phyloP scores from a whole-genome alignment of 2,888 invertebrate species.

The Chelonus formosanus region DNA sequence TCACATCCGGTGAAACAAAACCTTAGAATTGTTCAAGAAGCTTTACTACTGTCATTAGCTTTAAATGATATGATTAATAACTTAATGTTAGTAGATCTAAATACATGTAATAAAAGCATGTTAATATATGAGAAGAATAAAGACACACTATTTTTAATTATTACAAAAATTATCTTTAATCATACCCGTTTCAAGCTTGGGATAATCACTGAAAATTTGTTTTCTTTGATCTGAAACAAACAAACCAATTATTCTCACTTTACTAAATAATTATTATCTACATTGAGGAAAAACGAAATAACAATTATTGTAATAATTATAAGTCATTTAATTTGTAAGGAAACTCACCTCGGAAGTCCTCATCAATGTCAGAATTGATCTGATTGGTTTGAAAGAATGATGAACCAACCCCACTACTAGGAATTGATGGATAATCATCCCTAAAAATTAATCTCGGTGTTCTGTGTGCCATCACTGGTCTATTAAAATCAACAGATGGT shows the following conservation, averaged over 20 bases:
- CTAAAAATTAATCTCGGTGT: constrained; percentile 61
- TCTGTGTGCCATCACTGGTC: constrained; percentile 61
- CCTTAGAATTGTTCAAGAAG: neutral
- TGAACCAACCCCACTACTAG: constrained; percentile 48
- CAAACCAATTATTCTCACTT: neutral
- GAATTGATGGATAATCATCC: constrained; percentile 57
- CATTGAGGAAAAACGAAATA: constrained; percentile 31
- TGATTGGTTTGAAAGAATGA: constrained; percentile 61
- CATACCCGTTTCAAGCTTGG: constrained; percentile 62
- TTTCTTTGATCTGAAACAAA: constrained; percentile 60
- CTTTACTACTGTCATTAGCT: constrained; percentile 16
- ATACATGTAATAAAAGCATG: no score
- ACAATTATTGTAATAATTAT: neutral
- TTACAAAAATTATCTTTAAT: constrained; percentile 7
- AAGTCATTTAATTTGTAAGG: no score
- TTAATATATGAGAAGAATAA: no score
- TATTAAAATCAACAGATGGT: constrained; percentile 42
- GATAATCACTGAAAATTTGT: constrained; percentile 59
- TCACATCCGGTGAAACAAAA: constrained; percentile 22
- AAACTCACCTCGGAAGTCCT: constrained; percentile 57
- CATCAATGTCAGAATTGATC: constrained; percentile 56
- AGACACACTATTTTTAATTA: neutral
- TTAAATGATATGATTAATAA: no score
- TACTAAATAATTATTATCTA: neutral
- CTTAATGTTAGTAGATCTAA: no score